Base-by-base conservation (phyloP, 1,140 invertebrate genomes). In the Archivesica marissinica region DNA sequence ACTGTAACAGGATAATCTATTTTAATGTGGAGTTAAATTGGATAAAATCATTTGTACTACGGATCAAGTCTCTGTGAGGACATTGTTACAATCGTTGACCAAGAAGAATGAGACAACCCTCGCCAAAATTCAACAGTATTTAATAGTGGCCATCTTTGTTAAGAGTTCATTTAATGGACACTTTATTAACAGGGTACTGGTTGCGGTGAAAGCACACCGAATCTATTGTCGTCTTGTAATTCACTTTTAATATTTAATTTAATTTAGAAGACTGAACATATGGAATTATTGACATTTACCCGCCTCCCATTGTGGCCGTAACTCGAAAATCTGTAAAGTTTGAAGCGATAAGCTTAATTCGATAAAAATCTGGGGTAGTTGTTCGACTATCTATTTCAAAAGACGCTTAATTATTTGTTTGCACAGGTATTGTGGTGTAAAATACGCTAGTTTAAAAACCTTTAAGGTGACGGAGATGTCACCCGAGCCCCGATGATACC, bases 331-430 rank as follows among this genome's bases (percentile, higher is more conserved):
- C 79, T 61, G 79, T 52, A 81, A 68, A 81, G 56, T 39, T 52
- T 50, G 17, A 30, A 11, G 28, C 30, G 68, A 81, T 70, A 23
- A 52, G 9, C 23, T n/a, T 39, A 54, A 81, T 56, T 56, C 28
- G 64, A 81, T 72, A 30, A 47, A 23, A 72, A 81, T 72, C 38
- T 81, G 23, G 17, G 41, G 66, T 25, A 25, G 64, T 68, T 66
- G 39, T 68, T 39, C 17, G 54, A 28, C 54, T 81, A 81, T 81
- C 79, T 47, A 33, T 81, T 81, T 81, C 79, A 81, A 81, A 54
- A 47, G 33, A 39, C 70, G 59, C 50, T 81, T 81, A 81, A 81
- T 81, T 72, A 81, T 81, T 81, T 81, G 79, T 81, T 81, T 81
- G 68, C 54, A 50, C 20, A 72, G 30, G 13, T 23, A 81, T 81